These are phyloP conservation scores for Andrena cerasifolii DNA, from an alignment of 1,140 invertebrate species.

Conservation along the genomic window DNA sequence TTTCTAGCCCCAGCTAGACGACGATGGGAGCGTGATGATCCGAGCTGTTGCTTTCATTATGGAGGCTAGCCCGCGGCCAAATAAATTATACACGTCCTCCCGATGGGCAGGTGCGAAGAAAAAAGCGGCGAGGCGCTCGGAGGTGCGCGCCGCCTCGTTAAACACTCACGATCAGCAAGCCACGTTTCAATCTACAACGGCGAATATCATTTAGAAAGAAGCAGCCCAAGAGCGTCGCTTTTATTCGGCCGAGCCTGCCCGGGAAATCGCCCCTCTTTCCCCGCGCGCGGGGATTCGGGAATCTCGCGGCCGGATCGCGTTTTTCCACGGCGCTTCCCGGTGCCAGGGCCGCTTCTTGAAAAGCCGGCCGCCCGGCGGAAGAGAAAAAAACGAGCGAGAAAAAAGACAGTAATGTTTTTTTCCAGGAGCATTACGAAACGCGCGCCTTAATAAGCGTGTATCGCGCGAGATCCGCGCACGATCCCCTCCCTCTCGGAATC, in stretches of 20 bases:
- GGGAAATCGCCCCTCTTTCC: too few species aligned
- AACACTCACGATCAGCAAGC: too few species aligned
- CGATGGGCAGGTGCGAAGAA: constrained; percentile 23
- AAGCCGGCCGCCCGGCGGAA: constrained; percentile 23
- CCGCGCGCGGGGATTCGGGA: too few species aligned
- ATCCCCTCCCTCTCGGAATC: constrained; percentile 67
- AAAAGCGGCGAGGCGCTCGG: background rate
- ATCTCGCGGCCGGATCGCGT: background rate
- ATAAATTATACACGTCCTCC: constrained; percentile 30
- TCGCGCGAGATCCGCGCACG: constrained; percentile 73
- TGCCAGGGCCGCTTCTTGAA: constrained; percentile 10
- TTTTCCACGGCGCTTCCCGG: constrained; percentile 14
- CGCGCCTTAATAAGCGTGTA: constrained; percentile 75
- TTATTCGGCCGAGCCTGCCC: too few species aligned
- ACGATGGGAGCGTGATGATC: constrained; percentile 5
- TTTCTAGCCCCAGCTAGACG: background rate
- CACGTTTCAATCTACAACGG: background rate
- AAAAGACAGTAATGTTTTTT: constrained; percentile 62
- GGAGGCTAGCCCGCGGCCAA: constrained; percentile 20
- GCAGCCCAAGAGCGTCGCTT: background rate
- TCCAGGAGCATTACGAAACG: constrained; percentile 74
- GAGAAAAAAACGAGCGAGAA: constrained; percentile 33
- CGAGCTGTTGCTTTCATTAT: background rate
- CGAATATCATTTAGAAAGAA: too few species aligned
- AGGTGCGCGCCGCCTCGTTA: constrained; percentile 10